Evolutionary conservation across 2,888 invertebrate species (phyloP), one percentile per base, ranked within the genome.

Genomic region (Dryomyza anilis): DNA sequence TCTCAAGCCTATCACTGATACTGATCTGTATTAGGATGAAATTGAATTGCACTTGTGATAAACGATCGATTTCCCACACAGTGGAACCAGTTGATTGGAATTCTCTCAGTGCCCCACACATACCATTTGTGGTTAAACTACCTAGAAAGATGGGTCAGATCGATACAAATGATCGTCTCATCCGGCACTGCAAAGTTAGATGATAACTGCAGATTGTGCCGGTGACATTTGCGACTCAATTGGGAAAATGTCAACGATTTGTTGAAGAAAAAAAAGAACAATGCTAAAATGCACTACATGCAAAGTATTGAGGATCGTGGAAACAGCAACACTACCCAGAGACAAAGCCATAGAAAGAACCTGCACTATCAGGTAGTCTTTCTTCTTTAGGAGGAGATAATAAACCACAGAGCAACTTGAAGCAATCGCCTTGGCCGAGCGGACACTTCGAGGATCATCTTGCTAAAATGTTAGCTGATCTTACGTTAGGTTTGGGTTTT

Each of bases 181-280:
- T 23, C 48, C 12, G 8, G 14, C 16, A 12, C 21, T 48, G 48
- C 7, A 46, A 12, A 33, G 14, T 10, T n/a, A 23, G 21, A 21
- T 14, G 14, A 3, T 10, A 23, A 21, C 16, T 12, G 14, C 3
- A 10, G 45, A 50, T 50, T 53, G 48, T 30, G 63, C 66, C 71
- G 69, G 72, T 73, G 73, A 73, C 72, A 72, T 73, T 73, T 62
- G 68, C 74, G 71, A 67, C 72, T 73, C 73, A 73, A 74, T 73
- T 74, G 53, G 39, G 50, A 63, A 65, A 63, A 64, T 67, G 66
- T 64, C 71, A 66, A 55, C n/a, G 62, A 60, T 30, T n/a, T n/a
- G n/a, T n/a, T n/a, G n/a, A n/a, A n/a, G 21, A 36, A 45, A 30
- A 58, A 46, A 29, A 43, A 33, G 12, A 33, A 7, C 4, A 48